Conservation (phyloP, 2,888 invertebrate genomes). For the Pseudococcus jackbeardsleyi region DNA sequence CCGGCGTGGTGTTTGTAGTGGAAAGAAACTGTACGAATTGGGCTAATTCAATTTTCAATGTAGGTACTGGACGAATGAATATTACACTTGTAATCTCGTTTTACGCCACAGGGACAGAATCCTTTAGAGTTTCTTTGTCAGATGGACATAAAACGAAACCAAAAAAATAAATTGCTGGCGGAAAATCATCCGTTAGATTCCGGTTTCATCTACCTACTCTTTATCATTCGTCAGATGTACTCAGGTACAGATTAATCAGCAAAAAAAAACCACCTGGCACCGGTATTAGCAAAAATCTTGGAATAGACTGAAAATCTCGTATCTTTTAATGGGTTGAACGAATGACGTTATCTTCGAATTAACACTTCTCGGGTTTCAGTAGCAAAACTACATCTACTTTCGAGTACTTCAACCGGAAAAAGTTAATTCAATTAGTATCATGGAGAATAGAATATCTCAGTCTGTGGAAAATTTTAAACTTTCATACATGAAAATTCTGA, state of each 20-base stretch:
- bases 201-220: not conserved
- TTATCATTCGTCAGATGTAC: not conserved
- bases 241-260: not conserved
- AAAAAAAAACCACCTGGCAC: not conserved
- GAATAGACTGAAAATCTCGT: not conserved
- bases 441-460: not conserved
- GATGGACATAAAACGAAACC: not conserved
- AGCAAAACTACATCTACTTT: not conserved
- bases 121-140: not conserved
- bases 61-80: not conserved
- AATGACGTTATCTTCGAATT: conserved; percentile 14
- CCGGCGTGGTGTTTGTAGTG: not conserved
- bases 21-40: not conserved
- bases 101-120: not conserved
- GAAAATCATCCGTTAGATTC: not conserved
- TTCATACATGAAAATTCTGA: not conserved
- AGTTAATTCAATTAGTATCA: conserved; percentile 35
- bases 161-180: not conserved
- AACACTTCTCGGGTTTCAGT: conserved; percentile 23
- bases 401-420: conserved; percentile 13
- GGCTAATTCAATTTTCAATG: not conserved
- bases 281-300: not conserved
- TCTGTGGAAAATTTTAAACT: not conserved
- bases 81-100: conserved; percentile 10
- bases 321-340: not conserved